Evolutionary conservation across 2,113 vertebrate genomes (phyloP).

Genomic region (Chamaea fasciata): DNA sequence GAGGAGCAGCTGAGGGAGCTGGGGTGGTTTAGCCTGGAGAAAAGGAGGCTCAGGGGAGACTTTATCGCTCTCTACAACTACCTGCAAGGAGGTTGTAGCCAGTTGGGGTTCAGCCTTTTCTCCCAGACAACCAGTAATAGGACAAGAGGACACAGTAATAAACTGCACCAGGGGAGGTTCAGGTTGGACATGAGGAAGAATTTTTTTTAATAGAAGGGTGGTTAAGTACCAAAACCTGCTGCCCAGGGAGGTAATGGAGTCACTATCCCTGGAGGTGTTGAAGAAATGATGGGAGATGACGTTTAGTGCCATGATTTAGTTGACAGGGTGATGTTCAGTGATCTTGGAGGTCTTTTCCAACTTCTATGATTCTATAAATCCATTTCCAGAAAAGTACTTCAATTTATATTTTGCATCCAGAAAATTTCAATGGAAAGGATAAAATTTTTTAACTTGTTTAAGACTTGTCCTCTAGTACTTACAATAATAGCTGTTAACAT

Average conservation of each 20-base stretch:
- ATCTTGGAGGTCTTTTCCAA: background rate
- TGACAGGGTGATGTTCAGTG: background rate
- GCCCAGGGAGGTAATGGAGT: background rate
- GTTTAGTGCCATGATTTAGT: background rate
- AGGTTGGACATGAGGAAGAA: background rate
- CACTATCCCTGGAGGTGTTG: background rate
- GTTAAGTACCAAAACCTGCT: background rate
- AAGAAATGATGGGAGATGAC: background rate
- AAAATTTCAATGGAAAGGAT: background rate
- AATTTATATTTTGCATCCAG: background rate
- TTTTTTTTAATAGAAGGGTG: background rate
- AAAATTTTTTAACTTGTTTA: background rate
- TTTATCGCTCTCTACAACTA: background rate
- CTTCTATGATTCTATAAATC: background rate
- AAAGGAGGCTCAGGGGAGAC: background rate
- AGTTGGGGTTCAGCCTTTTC: background rate
- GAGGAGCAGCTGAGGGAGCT: background rate
- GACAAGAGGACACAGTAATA: background rate
- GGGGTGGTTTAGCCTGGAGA: background rate
- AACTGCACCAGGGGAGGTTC: background rate
- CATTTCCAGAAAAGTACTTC: background rate
- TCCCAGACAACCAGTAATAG: background rate
- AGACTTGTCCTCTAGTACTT: background rate
- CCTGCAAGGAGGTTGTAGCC: background rate
- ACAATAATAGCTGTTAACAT: background rate